Conservation (phyloP, 2,113 vertebrate genomes). For the Eudyptes chrysolophus region DNA sequence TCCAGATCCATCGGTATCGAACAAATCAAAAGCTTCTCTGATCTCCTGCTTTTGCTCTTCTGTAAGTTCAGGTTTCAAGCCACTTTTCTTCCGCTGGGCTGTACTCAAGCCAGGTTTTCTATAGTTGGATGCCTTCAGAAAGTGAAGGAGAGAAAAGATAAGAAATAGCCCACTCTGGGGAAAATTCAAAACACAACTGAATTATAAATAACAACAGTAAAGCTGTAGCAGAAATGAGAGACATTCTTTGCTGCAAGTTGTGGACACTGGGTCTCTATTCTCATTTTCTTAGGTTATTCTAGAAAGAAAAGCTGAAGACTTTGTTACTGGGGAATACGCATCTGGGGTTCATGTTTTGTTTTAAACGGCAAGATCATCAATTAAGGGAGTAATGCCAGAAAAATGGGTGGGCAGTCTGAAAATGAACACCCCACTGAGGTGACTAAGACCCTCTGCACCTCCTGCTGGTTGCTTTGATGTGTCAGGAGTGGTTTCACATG, state of each 20-base stretch:
- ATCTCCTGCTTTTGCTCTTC: conserved; percentile 93
- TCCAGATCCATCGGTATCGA: conserved; percentile 89
- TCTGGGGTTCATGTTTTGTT: background rate
- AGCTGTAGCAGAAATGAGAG: background rate
- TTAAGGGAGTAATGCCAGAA: background rate
- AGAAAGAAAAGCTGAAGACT: background rate
- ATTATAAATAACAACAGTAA: background rate
- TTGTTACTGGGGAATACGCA: background rate
- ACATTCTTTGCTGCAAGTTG: background rate
- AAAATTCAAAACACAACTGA: background rate
- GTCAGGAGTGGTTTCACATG: background rate
- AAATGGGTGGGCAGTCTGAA: background rate
- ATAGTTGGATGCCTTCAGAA: conserved; percentile 80
- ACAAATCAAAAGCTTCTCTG: conserved; percentile 92
- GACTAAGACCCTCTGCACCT: background rate
- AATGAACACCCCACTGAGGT: background rate
- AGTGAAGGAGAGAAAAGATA: background rate
- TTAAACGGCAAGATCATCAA: background rate
- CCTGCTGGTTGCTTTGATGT: background rate
- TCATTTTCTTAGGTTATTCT: background rate
- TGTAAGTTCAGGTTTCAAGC: conserved; percentile 81
- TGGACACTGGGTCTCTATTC: background rate
- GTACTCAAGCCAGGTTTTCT: conserved; percentile 69
- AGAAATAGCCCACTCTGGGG: background rate
- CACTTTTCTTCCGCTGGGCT: conserved; percentile 77